phyloP scores from a whole-genome alignment of 2,113 vertebrate genomes.

The Cephalopterus ornatus region DNA sequence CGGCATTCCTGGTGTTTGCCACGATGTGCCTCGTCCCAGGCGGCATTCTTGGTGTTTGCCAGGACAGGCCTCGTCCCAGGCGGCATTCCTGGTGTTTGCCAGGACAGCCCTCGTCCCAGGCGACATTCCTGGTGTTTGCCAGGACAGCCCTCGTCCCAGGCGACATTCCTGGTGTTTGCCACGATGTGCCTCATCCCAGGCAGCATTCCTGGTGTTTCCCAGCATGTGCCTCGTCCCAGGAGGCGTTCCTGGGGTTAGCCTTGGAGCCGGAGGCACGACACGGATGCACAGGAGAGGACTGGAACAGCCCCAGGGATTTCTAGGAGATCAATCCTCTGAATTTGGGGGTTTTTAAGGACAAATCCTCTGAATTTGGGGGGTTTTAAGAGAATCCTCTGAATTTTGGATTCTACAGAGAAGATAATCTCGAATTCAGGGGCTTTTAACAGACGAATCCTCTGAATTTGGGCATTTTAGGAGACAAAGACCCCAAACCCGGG shows the following conservation, averaged over 20 bases:
- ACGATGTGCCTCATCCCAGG: not conserved
- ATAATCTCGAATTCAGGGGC: too few relatives aligned
- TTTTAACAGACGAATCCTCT: too few relatives aligned
- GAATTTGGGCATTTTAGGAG: not conserved
- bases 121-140: not conserved
- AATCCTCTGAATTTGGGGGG: not conserved
- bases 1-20: not conserved
- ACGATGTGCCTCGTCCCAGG: not conserved
- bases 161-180: not conserved
- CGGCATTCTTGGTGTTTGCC: not conserved
- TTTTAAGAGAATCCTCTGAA: not conserved
- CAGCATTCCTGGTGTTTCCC: not conserved
- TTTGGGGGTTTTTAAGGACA: not conserved
- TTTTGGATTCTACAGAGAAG: too few relatives aligned
- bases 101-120: not conserved
- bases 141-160: accelerated
- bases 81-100: not conserved
- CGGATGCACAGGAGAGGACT: not conserved
- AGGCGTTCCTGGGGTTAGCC: not conserved
- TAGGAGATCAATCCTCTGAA: not conserved
- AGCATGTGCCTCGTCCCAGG: too few relatives aligned
- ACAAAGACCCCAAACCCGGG: accelerated
- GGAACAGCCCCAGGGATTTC: not conserved
- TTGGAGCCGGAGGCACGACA: not conserved
- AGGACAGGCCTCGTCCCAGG: not conserved